Base-by-base conservation (phyloP, 2,888 invertebrate genomes). In the Minunthozetes semirufus region DNA sequence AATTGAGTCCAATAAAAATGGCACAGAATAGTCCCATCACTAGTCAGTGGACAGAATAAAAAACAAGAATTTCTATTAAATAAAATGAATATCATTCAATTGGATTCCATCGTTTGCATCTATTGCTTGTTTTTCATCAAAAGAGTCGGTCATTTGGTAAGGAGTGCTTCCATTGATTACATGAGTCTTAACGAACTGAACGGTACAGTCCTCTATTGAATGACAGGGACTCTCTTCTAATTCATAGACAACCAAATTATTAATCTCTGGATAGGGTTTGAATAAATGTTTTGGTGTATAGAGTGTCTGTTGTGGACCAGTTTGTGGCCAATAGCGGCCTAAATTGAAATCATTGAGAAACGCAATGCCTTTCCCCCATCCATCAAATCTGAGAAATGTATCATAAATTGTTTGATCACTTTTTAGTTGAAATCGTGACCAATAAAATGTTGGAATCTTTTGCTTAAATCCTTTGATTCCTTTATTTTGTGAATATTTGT, bases 311-410 rank as follows among this genome's bases (percentile, higher is more conserved):
- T 74, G 74, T 6, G 74, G 74, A 11, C 74, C 74, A 11, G 17
- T 27, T 0, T n/a, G n/a, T n/a, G 71, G 70, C 74, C 74, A 74
- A 61, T 74, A 74, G 19, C 71, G 46, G n/a, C 74, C 74, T n/a
- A 74, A 53, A 72, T 74, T 74, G 50, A 70, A 70, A 1, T 53
- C 70, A 59, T 74, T 74, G 9, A 74, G 70, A 38, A 74, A 70
- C 13, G 74, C 74, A 2, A 71, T 22, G 0, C 74, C 74, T 74
- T 74, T 74, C 15, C 33, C 8, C 53, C 70, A 70, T 0, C 38
- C 50, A 1, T 72, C 50, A 11, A 70, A 11, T 19, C 46, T 25
- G 19, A 74, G 29, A 22, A 74, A 74, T 25, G 74, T 61, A 19
- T 74, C 74, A 46, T 53, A 59, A 42, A 48, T 29, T 38, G 25